These are phyloP conservation scores for Tetragonula carbonaria DNA, from an alignment of 2,888 invertebrate species.

Conservation along the genomic window DNA sequence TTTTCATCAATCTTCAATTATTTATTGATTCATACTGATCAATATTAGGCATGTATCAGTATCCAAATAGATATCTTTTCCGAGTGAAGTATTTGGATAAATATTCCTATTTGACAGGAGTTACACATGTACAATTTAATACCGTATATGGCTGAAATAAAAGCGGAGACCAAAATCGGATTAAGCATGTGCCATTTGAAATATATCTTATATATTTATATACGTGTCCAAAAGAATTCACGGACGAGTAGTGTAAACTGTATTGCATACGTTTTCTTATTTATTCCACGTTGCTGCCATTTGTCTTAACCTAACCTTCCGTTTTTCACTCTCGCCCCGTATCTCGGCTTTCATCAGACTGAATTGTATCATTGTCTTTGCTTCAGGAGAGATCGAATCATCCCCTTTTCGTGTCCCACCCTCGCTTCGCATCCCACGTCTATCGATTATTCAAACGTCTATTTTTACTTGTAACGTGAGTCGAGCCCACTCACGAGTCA, in stretches of 20 bases:
- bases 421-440: constrained; percentile 30
- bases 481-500: constrained; percentile 15
- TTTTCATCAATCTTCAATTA: too few species aligned
- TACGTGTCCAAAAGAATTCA: too few species aligned
- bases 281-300: not conserved
- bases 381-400: constrained; percentile 27
- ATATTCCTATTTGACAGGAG: too few species aligned
- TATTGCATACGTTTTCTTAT: not conserved
- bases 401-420: constrained; percentile 17
- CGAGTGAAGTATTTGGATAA: too few species aligned
- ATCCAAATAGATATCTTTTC: too few species aligned
- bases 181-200: too few species aligned
- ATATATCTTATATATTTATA: too few species aligned
- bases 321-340: not conserved
- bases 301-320: not conserved
- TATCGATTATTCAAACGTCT: constrained; percentile 41
- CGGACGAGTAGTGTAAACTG: not conserved
- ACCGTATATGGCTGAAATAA: too few species aligned
- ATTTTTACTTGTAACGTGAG: constrained; percentile 23
- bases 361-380: not conserved
- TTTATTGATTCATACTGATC: too few species aligned
- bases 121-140: too few species aligned
- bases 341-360: constrained; percentile 9
- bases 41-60: too few species aligned
- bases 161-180: too few species aligned